These are phyloP conservation scores for Apomyelois bistriatella DNA, from an alignment of 2,888 invertebrate species.

Conservation along the genomic window DNA sequence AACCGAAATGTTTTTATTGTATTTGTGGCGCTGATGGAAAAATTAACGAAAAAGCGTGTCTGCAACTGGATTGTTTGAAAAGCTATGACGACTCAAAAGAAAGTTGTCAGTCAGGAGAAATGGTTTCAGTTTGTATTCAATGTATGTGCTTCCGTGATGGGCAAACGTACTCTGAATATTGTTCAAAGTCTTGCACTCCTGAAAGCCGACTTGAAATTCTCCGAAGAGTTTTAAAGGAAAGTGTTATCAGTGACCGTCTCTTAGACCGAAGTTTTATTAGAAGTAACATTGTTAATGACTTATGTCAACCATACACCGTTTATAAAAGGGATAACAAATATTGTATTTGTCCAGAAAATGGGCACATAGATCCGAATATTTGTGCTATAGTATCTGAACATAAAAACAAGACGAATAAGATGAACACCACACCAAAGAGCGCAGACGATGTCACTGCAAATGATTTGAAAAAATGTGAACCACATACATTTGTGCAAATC, in stretches of 20 bases:
- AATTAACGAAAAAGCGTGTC: constrained; percentile 48
- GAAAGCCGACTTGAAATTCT: constrained; percentile 51
- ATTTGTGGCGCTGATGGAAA: constrained; percentile 47
- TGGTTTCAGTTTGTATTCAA: constrained; percentile 55
- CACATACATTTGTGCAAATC: constrained; percentile 58
- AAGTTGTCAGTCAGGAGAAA: constrained; percentile 51
- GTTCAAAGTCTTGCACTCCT: constrained; percentile 50
- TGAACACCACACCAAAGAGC: constrained; percentile 19
- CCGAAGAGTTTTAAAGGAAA: constrained; percentile 44
- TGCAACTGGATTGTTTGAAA: constrained; percentile 52
- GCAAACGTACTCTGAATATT: constrained; percentile 42
- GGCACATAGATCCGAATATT: constrained; percentile 38
- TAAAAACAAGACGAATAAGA: background rate
- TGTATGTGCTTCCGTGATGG: constrained; percentile 56
- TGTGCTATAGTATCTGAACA: constrained; percentile 41
- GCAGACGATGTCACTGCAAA: background rate
- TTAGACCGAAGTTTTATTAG: constrained; percentile 39
- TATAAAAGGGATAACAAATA: constrained; percentile 48
- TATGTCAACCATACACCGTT: constrained; percentile 48
- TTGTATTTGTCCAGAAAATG: constrained; percentile 57
- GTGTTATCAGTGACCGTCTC: constrained; percentile 25
- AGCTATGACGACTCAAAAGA: constrained; percentile 33
- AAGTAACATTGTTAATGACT: constrained; percentile 25
- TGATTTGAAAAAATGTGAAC: constrained; percentile 38
- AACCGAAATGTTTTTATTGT: constrained; percentile 58